phyloP scores from a whole-genome alignment of 2,113 vertebrate genomes.

The Naja naja region DNA sequence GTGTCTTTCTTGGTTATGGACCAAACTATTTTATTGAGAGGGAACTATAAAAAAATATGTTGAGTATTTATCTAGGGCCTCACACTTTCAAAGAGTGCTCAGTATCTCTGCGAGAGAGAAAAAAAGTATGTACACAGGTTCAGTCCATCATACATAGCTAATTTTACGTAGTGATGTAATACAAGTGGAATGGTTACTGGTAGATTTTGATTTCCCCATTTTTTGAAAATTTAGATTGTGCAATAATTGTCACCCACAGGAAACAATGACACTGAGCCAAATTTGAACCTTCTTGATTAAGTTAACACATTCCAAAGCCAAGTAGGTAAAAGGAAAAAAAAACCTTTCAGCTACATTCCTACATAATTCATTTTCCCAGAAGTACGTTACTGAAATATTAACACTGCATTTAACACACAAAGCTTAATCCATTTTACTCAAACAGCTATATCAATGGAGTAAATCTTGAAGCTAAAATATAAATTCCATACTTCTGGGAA shows the following conservation, averaged over 20 bases:
- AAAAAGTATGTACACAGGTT: not conserved
- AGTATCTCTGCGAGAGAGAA: not conserved
- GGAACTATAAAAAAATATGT: not conserved
- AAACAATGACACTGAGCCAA: not conserved
- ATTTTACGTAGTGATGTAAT: not conserved
- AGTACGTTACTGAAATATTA: not conserved
- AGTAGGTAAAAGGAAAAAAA: not conserved
- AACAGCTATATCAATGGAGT: not conserved
- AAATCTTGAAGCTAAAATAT: not conserved
- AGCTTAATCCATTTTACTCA: not conserved
- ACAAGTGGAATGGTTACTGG: not conserved
- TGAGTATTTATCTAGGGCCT: not conserved
- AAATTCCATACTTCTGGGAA: not conserved
- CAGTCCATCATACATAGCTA: not conserved
- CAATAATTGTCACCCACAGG: not conserved
- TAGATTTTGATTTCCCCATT: not conserved
- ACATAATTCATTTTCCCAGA: not conserved
- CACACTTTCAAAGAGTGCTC: not conserved
- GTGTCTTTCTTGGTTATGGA: not conserved
- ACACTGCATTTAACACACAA: not conserved
- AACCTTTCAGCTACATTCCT: not conserved
- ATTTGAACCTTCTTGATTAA: not conserved
- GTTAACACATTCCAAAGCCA: not conserved
- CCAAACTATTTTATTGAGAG: not conserved
- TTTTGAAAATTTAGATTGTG: not conserved